Conservation (phyloP, 2,113 vertebrate genomes). For the Illadopsis cleaveri region DNA sequence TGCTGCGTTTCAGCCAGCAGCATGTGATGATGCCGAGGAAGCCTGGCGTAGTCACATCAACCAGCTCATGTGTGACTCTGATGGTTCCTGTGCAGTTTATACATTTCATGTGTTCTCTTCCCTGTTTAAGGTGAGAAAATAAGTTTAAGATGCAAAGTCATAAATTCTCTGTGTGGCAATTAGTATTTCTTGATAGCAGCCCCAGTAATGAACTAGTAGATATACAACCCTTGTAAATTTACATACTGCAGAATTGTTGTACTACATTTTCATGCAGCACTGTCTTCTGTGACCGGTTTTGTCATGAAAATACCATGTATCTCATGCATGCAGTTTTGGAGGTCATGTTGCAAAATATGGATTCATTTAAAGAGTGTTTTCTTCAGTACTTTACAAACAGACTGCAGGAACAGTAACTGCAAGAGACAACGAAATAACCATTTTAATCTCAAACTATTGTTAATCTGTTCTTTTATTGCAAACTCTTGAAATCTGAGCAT, state of each 20-base stretch:
- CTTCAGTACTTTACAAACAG: not conserved
- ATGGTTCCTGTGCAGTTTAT: conserved; percentile 96
- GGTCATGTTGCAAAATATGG: not conserved
- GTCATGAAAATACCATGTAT: not conserved
- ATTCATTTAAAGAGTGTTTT: not conserved
- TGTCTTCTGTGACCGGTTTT: not conserved
- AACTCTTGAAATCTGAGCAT: not conserved
- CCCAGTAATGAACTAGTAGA: not conserved
- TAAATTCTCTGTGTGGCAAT: not conserved
- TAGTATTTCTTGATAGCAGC: not conserved
- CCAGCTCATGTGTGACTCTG: conserved; percentile 92
- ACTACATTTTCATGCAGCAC: not conserved
- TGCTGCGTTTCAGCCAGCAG: conserved; percentile 90
- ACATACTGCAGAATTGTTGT: not conserved
- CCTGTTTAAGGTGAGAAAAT: conserved; percentile 88
- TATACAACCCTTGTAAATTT: not conserved
- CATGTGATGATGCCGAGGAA: conserved; percentile 84
- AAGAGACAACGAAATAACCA: not conserved
- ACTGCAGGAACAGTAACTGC: not conserved
- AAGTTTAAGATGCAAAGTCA: not conserved
- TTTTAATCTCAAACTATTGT: not conserved
- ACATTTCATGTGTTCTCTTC: conserved; percentile 98
- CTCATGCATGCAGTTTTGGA: not conserved
- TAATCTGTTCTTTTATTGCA: not conserved
- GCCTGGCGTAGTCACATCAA: conserved; percentile 95